Base-by-base conservation (phyloP, 2,797 vertebrate species). In the Discoglossus pictus region DNA sequence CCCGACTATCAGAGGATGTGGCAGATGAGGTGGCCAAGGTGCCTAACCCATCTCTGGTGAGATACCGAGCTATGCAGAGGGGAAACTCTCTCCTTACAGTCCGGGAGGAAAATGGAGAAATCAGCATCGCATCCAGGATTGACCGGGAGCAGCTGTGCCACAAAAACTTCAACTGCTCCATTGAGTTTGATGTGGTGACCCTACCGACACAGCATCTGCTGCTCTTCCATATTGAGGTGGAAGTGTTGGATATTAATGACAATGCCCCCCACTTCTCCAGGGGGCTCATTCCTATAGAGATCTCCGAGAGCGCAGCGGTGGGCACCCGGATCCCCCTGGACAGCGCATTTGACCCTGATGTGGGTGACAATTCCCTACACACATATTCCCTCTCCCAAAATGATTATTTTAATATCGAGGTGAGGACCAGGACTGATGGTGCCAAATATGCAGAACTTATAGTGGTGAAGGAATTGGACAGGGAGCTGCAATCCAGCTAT, bases 231-330 rank as follows among this genome's bases (percentile, higher is more conserved):
- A 88, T 99, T 16, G 93, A 97, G 68, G 96, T 99, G 13, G 94
- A 98, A 50, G 93, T 99, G 73, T 75, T 98, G 87, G 97, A 99
- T 78, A 96, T 99, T 12, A 99, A 99, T 58, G 97, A 99, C 81
- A 95, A 99, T 83, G 87, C 95, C 0, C 97, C 97, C 4, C 93
- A 92, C 76, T 99, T 98, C 74, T 86, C 96, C 10, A 88, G 96
- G 53, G 78, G 94, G 44, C 87, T 97, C 34, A 93, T 99, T 3
- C 95, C 96, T 1, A 90, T 98, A 0, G 96, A 98, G 66, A 98
- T 99, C 44, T 99, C 94, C 0, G 96, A 98, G 86, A 99, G 96
- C 10, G 97, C 95, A 0, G 91, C 97, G 0, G 92, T 98, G 46
- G 97, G 97, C 1, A 97, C 94, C 1, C 92, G 96, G 6, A 80